Evolutionary conservation across 2,113 vertebrate species (phyloP), one percentile per base, ranked within the genome.

Genomic region (Psephotus haematonotus): DNA sequence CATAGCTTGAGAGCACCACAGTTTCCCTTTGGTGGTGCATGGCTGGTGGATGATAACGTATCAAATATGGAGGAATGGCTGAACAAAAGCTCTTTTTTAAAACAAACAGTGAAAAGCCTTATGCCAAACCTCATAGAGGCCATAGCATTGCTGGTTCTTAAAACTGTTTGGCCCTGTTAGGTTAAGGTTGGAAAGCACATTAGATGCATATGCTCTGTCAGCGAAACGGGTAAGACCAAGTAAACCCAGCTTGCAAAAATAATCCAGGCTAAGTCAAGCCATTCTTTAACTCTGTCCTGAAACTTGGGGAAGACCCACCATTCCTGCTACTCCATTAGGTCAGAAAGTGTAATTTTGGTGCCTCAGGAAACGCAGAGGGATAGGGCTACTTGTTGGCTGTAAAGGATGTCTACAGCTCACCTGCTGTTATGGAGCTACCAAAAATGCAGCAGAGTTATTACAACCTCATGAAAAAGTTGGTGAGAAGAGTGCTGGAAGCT

Each of bases 1-100:
- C 12, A 1, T 39, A 80, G 82, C 50, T 43, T 4, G 7, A 17
- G 60, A 83, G 41, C 60, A 39, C 60, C 0, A 0, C 0, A 2
- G 63, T 50, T 62, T 80, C 50, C 64, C 53, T 86, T 70, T 2
- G 0, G n/a, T 67, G 76, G 16, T 72, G 60, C 0, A 0, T 81
- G 80, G 53, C 79, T 88, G 39, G 39, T 63, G 52, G 65, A 37
- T 80, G 64, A 63, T 83, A 94, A 83, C 12, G 0, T 77, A 70
- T 31, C 43, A 78, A 81, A 81, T 77, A 75, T 7, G 13, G 86
- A 43, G 43, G 46, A 83, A 70, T 68, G 74, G 72, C 23, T 86
- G 68, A 95, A 92, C 69, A 91, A 93, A 95, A 71, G 37, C 44
- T 72, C 55, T 49, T 87, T 83, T 35, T 59, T 46, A 46, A 81